These are phyloP conservation scores for Phlogophora meticulosa DNA, from an alignment of 2,888 invertebrate genomes.

Conservation along the genomic window DNA sequence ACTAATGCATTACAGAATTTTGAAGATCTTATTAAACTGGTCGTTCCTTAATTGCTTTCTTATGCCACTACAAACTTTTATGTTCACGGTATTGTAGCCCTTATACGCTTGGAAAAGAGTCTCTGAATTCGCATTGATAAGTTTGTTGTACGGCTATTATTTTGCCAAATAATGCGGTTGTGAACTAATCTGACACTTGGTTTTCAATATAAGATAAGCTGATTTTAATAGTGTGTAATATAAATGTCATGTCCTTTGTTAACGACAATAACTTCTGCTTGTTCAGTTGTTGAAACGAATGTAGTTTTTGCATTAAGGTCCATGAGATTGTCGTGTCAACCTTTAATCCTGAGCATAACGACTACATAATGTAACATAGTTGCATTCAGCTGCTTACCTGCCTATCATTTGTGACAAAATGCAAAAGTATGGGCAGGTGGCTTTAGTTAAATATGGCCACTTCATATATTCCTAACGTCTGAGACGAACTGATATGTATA, in stretches of 20 bases:
- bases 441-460: not conserved
- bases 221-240: constrained; percentile 65
- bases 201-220: constrained; percentile 71
- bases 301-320: constrained; percentile 2
- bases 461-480: not conserved
- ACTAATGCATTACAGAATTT: constrained; percentile 51
- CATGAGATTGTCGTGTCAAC: not conserved
- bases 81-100: constrained; percentile 42
- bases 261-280: constrained; percentile 32
- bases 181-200: constrained; percentile 77
- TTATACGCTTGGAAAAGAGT: constrained; percentile 25
- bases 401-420: constrained; percentile 7
- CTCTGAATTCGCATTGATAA: constrained; percentile 4
- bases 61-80: constrained; percentile 68
- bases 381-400: constrained; percentile 38
- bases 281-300: constrained; percentile 24
- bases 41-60: constrained; percentile 83
- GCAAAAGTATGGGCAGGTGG: constrained; percentile 11
- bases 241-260: constrained; percentile 47
- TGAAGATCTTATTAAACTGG: constrained; percentile 74
- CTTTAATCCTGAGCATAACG: not conserved
- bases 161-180: constrained; percentile 75
- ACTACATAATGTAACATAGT: constrained; percentile 2
- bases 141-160: constrained; percentile 41
- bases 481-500: not conserved